These are phyloP conservation scores for Esox niger DNA, from an alignment of 2,113 vertebrate species.

Conservation along the genomic window DNA sequence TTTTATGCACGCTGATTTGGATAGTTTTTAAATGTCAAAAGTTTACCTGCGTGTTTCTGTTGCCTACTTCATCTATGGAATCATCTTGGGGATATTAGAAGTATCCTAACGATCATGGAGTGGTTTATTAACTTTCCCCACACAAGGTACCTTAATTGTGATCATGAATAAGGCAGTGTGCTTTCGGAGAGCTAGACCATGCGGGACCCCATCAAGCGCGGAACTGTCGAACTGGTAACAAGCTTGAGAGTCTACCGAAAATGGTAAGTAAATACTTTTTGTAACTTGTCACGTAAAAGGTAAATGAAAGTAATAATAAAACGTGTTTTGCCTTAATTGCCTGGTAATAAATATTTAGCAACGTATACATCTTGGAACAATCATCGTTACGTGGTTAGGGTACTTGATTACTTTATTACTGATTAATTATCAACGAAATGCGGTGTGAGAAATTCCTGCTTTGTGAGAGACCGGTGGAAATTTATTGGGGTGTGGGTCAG, in stretches of 20 bases:
- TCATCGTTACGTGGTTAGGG: too few relatives aligned
- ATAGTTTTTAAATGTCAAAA: not conserved
- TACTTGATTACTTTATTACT: too few relatives aligned
- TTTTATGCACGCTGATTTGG: not conserved
- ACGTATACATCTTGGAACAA: too few relatives aligned
- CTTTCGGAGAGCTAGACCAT: constrained; percentile 39
- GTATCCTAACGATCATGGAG: constrained; percentile 12
- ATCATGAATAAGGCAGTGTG: not conserved
- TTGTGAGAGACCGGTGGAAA: too few relatives aligned
- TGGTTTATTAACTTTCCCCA: not conserved
- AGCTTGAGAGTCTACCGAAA: constrained; percentile 28
- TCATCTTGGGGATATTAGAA: not conserved
- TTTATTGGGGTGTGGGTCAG: too few relatives aligned
- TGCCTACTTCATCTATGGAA: not conserved
- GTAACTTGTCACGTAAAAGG: too few relatives aligned
- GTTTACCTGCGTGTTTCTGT: not conserved
- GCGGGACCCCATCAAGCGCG: constrained; percentile 35
- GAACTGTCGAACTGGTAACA: constrained; percentile 2
- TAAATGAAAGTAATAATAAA: too few relatives aligned
- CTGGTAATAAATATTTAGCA: too few relatives aligned
- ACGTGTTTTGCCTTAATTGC: too few relatives aligned
- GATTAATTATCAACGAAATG: too few relatives aligned
- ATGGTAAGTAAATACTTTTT: constrained; percentile 55
- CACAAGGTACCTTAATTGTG: constrained; percentile 13
- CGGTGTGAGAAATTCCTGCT: too few relatives aligned